phyloP scores from a whole-genome alignment of 2,113 vertebrate species.

The Cryptomyrus ogoouensis region DNA sequence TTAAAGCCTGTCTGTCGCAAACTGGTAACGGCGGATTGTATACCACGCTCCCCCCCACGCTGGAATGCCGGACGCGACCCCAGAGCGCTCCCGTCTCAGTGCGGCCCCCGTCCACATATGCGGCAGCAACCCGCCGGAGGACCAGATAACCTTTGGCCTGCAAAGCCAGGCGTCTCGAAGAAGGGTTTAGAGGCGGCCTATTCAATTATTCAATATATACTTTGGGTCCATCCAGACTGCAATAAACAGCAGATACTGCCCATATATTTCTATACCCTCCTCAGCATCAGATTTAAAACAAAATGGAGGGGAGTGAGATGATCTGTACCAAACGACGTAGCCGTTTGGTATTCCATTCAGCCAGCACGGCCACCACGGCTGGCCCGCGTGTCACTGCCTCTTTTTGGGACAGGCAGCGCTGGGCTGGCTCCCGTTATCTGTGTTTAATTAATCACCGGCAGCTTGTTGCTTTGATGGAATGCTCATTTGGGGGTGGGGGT shows the following conservation, averaged over 20 bases:
- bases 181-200: neutral
- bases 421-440: neutral
- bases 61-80: neutral
- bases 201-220: constrained; percentile 14
- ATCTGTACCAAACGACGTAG: neutral
- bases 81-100: neutral
- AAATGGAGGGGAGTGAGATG: neutral
- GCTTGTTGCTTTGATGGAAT: neutral
- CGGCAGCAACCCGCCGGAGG: too few species aligned
- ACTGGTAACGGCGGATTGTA: neutral
- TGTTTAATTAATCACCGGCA: neutral
- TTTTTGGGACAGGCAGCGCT: neutral
- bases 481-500: neutral
- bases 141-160: constrained; percentile 6
- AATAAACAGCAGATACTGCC: neutral
- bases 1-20: neutral
- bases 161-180: neutral
- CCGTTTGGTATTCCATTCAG: neutral
- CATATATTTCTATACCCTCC: neutral
- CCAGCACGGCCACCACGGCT: neutral
- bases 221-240: neutral
- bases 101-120: neutral
- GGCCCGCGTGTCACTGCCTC: neutral
- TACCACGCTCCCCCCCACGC: neutral
- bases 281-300: neutral